Percentiles rank a stretch among this genome's conserved stretches.
Evolutionary conservation across 2,113 vertebrate genomes (phyloP).

Genomic region (Neodontobutis hainanensis): DNA sequence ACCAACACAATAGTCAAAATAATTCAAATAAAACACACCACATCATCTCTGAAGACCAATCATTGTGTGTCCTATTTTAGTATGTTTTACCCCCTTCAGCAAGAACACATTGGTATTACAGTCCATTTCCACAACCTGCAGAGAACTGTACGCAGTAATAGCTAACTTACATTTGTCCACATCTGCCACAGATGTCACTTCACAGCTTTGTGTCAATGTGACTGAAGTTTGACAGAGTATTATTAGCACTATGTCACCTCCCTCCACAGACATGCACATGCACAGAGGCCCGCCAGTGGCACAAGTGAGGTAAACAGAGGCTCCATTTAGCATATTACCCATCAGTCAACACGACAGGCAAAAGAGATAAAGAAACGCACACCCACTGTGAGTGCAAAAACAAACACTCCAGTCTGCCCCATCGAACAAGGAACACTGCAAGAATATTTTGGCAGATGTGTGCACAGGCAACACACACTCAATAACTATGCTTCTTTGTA

Average conservation of each 20-base stretch:
- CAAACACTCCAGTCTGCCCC: slow-evolving; percentile 44
- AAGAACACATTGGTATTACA: slow-evolving; percentile 20
- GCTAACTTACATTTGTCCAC: slow-evolving; percentile 51
- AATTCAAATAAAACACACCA: too few species aligned
- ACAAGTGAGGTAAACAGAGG: slow-evolving; percentile 73
- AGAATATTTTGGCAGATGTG: slow-evolving; percentile 60
- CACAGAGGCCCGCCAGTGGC: slow-evolving; percentile 48
- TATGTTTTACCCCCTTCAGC: not conserved
- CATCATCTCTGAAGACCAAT: too few species aligned
- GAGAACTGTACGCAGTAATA: slow-evolving; percentile 24
- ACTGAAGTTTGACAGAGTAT: slow-evolving; percentile 71
- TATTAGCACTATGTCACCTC: slow-evolving; percentile 64
- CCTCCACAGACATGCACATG: slow-evolving; percentile 57
- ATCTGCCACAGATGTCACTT: slow-evolving; percentile 36
- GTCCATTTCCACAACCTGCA: slow-evolving; percentile 42
- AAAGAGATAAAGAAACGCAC: slow-evolving; percentile 67
- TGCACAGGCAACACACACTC: slow-evolving; percentile 29
- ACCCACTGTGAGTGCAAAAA: slow-evolving; percentile 61
- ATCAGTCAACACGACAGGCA: slow-evolving; percentile 71
- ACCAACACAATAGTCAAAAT: too few species aligned
- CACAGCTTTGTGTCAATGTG: slow-evolving; percentile 51
- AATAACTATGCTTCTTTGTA: slow-evolving; percentile 1
- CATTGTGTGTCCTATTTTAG: too few species aligned
- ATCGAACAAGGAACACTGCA: slow-evolving; percentile 43
- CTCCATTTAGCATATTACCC: slow-evolving; percentile 74